Evolutionary conservation across 1,140 invertebrate species (phyloP), one percentile per base, ranked within the genome.

Genomic region (Mercenaria mercenaria): DNA sequence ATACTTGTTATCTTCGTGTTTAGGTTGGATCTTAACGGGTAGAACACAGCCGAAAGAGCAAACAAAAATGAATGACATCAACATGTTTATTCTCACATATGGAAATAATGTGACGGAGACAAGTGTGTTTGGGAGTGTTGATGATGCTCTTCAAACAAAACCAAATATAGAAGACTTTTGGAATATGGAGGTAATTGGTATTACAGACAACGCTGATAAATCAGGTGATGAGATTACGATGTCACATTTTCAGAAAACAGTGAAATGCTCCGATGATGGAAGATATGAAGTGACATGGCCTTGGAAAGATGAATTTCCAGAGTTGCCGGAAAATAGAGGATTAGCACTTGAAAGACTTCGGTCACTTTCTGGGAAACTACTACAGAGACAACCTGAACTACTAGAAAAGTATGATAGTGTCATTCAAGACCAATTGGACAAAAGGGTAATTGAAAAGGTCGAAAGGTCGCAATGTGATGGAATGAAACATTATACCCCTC

Each of bases 131-230:
- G 37, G 26, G 11, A n/a, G n/a, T n/a, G 4, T 77, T 50, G 74
- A 77, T 18, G 26, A n/a, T 41, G 74, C 47, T 3, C 15, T 50
- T 43, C 26, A 8, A 47, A 26, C 18, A 8, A 34, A 72, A 32
- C 3, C 67, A 47, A 47, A 47, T 18, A 8, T 47, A 10, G 43
- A 47, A 47, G 81, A n/a, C 83, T 86, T 80, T 41, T 90, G 89
- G 76, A 85, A 86, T 23, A 52, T 90, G 20, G 89, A 90, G 34
- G 37, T 80, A 11, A 77, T 89, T 81, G 80, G 88, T 32, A 86
- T 87, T n/a, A 72, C 18, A 29, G 89, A 90, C 67, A 52, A 39
- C 34, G 41, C 59, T 43, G 18, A 81, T 37, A 50, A 47, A 43
- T 56, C 43, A 59, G 77, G 74, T 61, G 43, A 87, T 34, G 79